These are phyloP conservation scores for Podarcis cretensis DNA, from an alignment of 2,113 vertebrate species.

Conservation along the genomic window DNA sequence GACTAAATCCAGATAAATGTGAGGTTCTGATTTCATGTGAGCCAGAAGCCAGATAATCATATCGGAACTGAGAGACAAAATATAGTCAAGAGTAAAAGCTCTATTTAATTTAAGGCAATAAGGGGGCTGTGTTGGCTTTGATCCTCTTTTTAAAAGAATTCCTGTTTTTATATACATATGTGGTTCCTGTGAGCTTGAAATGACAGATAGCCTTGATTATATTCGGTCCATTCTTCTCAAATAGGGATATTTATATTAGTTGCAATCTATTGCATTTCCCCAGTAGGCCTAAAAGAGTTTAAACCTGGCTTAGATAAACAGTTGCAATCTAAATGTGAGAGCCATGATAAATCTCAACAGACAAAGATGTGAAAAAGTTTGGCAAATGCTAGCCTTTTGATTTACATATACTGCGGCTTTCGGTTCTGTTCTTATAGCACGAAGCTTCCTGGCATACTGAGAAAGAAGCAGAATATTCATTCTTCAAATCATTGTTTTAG, in stretches of 20 bases:
- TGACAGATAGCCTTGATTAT: not conserved
- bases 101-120: not conserved
- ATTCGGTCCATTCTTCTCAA: not conserved
- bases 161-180: not conserved
- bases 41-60: slow-evolving; percentile 22
- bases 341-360: not conserved
- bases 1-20: slow-evolving; percentile 11
- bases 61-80: not conserved
- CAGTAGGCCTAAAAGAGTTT: not conserved
- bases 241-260: slow-evolving; percentile 3
- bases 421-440: slow-evolving; percentile 60
- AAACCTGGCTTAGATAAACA: not conserved
- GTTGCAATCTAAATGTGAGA: not conserved
- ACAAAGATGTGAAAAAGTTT: slow-evolving; percentile 52
- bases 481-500: not conserved
- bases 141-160: not conserved
- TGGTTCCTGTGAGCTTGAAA: slow-evolving; percentile 7
- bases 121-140: not conserved
- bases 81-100: not conserved
- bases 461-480: not conserved
- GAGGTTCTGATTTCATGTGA: slow-evolving; percentile 14
- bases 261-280: slow-evolving; percentile 10
- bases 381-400: slow-evolving; percentile 49
- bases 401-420: slow-evolving; percentile 45
- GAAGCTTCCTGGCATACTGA: slow-evolving; percentile 1